Evolutionary conservation across 2,113 vertebrate genomes (phyloP), one percentile per base, ranked within the genome.

Genomic region (Verasper variegatus): DNA sequence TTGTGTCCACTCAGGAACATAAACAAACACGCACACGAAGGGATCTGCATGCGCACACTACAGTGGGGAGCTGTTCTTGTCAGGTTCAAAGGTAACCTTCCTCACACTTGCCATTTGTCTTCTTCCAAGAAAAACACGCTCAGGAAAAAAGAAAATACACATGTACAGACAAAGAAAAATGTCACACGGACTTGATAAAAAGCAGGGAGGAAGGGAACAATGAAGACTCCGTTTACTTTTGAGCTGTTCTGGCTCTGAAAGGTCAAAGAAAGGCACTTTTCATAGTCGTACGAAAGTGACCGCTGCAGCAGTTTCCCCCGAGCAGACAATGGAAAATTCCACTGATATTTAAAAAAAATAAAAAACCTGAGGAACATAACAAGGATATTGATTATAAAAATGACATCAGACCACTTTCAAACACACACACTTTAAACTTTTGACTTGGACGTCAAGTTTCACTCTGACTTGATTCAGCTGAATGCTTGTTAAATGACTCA

Each of bases 51-150:
- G 82, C 55, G 76, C 61, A 66, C 82, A 70, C 77, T 54, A 68
- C 7, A 52, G 72, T 60, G 57, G 57, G 82, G 71, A 80, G 70
- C 76, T 69, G 77, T 83, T 83, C 71, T 64, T 84, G 69, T 88
- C 86, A 78, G 79, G 85, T 90, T 91, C 85, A 93, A 93, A 89
- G 85, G 83, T 76, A 89, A 86, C 81, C 73, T 73, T 89, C 72
- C 73, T 86, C 17, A 51, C 73, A 84, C 71, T 86, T 85, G 85
- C 70, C 88, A 87, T 90, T 93, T 80, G 84, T 92, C 85, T 89
- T 68, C 65, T 73, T 78, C 81, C 20, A 78, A 82, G 75, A 86
- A 91, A 89, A 90, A 86, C 81, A 91, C 58, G 84, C 78, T 80
- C 52, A 77, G 76, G 68, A 64, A 65, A 63, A 80, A 80, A 23